Evolutionary conservation across 92 coral and sea anemone species (phyloP), one percentile per base, ranked within the genome.

Genomic region (Pocillopora grandis): DNA sequence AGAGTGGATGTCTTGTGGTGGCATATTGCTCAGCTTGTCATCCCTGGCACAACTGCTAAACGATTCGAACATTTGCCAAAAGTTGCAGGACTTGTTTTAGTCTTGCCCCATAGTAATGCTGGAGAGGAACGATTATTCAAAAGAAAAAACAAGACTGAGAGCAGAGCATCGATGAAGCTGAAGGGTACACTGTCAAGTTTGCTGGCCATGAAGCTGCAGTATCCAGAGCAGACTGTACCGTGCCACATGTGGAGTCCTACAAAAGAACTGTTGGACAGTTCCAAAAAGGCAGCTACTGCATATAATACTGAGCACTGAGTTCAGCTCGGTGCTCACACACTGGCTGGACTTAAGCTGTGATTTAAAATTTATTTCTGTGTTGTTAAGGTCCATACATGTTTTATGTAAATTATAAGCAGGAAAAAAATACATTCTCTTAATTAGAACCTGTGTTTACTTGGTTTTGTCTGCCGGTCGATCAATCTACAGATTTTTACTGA

Each of bases 101-200:
- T 88, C 23, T 63, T 87, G 62, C 91, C 87, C 9, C 91, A 84
- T 56, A 80, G 89, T 49, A 91, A 88, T 84, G 94, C 94, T 20
- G 90, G 88, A 7, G 83, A 91, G 75, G 91, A 88, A 42, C 15
- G 91, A 37, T 73, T 88, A 72, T 91, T 91, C 58, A 88, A 85
- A 56, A 86, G 20, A 90, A 90, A 87, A 70, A 90, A 90, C 76
- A 88, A 91, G 75, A 88, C 91, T 10, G 85, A 80, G 35, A 80
- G 85, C 81, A 63, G 90, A 19, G 69, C 91, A 17, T 80, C 89
- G 16, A 14, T 91, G 15, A 61, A 57, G 6, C 87, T 88, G 58
- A 83, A 91, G 16, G 91, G 94, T 16, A 88, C 94, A 23, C 89
- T 91, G 77, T 91, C 94, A 18, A 87, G 58, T 58, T 75, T 91